Conservation (phyloP, 2,113 vertebrate species). For the Rhabdomys dilectus region DNA sequence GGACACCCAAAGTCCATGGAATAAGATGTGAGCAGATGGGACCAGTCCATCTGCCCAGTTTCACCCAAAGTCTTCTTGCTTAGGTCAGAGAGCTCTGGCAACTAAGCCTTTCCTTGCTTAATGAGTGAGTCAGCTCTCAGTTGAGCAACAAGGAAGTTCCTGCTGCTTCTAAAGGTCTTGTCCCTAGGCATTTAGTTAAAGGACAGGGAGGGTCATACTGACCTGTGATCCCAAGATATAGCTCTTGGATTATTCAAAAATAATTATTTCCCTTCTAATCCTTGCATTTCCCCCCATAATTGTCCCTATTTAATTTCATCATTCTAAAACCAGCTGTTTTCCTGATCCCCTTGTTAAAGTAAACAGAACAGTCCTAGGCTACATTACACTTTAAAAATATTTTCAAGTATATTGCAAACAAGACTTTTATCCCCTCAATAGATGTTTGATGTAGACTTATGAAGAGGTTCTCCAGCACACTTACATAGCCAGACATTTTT, state of each 20-base stretch:
- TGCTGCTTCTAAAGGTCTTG: not conserved
- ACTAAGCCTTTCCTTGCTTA: not conserved
- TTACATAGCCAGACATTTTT: not conserved
- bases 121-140: slow-evolving; percentile 25
- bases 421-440: not conserved
- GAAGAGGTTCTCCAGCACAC: not conserved
- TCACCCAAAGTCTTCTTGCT: not conserved
- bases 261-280: slow-evolving; percentile 47
- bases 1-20: not conserved
- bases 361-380: not conserved
- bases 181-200: not conserved
- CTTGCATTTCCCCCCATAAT: not conserved
- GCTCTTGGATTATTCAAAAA: not conserved
- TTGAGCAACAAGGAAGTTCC: not conserved
- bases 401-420: not conserved
- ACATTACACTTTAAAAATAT: not conserved
- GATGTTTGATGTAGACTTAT: not conserved
- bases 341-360: not conserved
- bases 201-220: slow-evolving; percentile 46
- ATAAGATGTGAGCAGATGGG: not conserved
- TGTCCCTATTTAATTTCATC: slow-evolving; percentile 26
- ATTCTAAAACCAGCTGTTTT: slow-evolving; percentile 56
- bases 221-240: slow-evolving; percentile 40
- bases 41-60: not conserved
- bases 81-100: slow-evolving; percentile 46